Evolutionary conservation across 2,797 vertebrate genomes (phyloP), one percentile per base, ranked within the genome.

Genomic region (Spondyliosoma cantharus): DNA sequence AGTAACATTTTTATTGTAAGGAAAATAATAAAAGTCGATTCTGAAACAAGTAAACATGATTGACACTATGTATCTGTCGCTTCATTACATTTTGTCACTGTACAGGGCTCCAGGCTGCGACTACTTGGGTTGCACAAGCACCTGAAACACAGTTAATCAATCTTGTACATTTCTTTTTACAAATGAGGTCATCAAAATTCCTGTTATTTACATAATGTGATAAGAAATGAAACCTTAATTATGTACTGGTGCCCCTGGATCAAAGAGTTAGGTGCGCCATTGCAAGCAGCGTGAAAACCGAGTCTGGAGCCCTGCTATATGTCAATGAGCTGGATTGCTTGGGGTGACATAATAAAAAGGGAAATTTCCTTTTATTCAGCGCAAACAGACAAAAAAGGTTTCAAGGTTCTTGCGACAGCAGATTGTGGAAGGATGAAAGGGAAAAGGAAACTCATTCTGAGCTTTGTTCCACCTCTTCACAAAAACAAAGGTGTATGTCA

Each of bases 361-460:
- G 2, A 22, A 15, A 48, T 14, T 19, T 49, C 57, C 32, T 64
- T 60, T 46, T 8, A 37, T 49, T 17, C 3, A 7, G 27, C 20
- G 56, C 24, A 49, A 62, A 50, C 7, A 52, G 9, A 64, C 14
- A 46, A 4, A 54, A 50, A 3, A 54, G 42, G 11, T 43, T 63
- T 65, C 68, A 48, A 69, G 48, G 37, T 25, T 49, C 52, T 27
- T 80, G 48, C 4, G 14, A 14, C 53, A 24, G 43, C 67, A 71
- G 37, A 67, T 66, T 27, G 46, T 59, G 56, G 7, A 56, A 69
- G 20, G 46, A 83, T 75, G 61, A 76, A 71, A 69, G 43, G 27
- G 19, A 57, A 69, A 75, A 52, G 61, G 13, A 24, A 75, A 70
- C 57, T 27, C 3, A 13, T 76, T 54, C 53, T 32, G 29, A 46